Evolutionary conservation across 2,888 invertebrate genomes (phyloP), one percentile per base, ranked within the genome.

Genomic region (Tenthredo scrophulariae): DNA sequence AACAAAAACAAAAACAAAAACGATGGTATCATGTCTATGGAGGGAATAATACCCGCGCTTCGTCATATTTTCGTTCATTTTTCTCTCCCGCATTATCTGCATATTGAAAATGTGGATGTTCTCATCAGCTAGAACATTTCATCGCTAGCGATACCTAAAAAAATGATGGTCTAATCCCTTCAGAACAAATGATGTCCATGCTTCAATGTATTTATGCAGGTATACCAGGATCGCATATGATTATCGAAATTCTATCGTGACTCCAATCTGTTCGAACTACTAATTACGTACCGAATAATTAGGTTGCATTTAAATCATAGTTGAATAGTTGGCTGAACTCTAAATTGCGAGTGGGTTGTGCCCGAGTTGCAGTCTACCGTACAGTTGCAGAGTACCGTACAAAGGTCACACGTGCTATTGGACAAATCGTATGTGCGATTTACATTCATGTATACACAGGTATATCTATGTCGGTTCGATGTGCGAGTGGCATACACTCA

Each of bases 291-390:
- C 10, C n/a, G 29, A 62, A 80, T 80, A 80, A 58, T 80, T 65
- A 22, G 33, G 54, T 37, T 13, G 43, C 9, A 79, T 26, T 82
- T 82, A 29, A 83, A 67, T 67, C 83, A 46, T 33, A 46, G 83
- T 83, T 43, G 54, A 83, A 83, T 67, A 50, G 67, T 33, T 67
- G 67, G 26, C 4, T 83, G 37, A 67, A 46, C 83, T 70, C 67
- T 29, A 18, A 70, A 83, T 70, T 46, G 50, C 83, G 29, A 83
- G 67, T 67, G 50, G 65, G 70, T 83, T 67, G 67, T 40, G 29
- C 22, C 33, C 13, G 67, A 65, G 40, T 43, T 74, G 10, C 40
- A 74, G 10, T n/a, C n/a, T n/a, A n/a, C n/a, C n/a, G n/a, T n/a
- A n/a, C n/a, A n/a, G n/a, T n/a, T n/a, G n/a, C n/a, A n/a, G n/a